Base-by-base conservation (phyloP, 2,888 invertebrate genomes). In the Carcina quercana region DNA sequence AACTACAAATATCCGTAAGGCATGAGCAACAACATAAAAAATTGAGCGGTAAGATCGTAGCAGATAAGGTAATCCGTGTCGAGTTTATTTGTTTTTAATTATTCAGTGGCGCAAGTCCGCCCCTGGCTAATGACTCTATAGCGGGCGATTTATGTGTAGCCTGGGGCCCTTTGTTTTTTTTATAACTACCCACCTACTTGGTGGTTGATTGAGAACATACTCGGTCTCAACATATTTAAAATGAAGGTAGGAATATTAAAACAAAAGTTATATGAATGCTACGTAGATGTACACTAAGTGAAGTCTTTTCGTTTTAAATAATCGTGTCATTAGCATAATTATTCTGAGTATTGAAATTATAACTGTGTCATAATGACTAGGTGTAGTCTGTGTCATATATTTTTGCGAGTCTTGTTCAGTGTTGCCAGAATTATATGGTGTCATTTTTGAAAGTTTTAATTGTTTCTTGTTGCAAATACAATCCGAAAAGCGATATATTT, bases 1-100 rank as follows among this genome's bases (percentile, higher is more conserved):
- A 45, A 42, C 38, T 35, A 37, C 42, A n/a, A 49, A 59, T 56
- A 52, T 45, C 56, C 56, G 50, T 53, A 55, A 57, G 50, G 46
- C 48, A 45, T 43, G 52, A 66, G 67, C 66, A 67, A 68, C 63
- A 69, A 72, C 64, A 34, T 66, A 66, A 73, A 70, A 65, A 66
- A 75, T 70, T 65, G 64, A 63, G 59, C 51, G 54, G 54, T 51
- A 57, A 67, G 78, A 78, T 79, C 50, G 56, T 47, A 47, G 47
- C 43, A 49, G 82, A 83, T 83, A 82, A 62, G 57, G 65, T 74
- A 74, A 80, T 73, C 76, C 76, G 79, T 79, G 75, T 71, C 76
- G 76, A 63, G 61, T 61, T 73, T 82, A 80, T 82, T 80, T 82
- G 79, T 74, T 82, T 80, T 82, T 80, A 82, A 83, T 82, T 80